Evolutionary conservation across 2,797 vertebrate species (phyloP), one percentile per base, ranked within the genome.

Genomic region (Thamnophis elegans): DNA sequence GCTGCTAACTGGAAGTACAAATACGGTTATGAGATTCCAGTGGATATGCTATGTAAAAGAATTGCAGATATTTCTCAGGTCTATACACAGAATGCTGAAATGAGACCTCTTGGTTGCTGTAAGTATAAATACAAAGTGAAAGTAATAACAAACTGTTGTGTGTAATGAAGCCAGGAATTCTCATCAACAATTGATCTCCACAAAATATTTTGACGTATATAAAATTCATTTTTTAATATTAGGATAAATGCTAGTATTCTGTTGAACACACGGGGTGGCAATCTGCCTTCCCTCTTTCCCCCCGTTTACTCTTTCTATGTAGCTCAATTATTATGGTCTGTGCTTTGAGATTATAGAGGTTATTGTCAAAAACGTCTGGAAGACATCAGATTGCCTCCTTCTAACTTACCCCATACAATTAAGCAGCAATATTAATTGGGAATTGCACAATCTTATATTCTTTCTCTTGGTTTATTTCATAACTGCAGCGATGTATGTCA

Each of bases 1-100:
- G 99, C 99, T 53, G 99, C 99, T 94, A 99, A 99, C 97, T 99
- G 99, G 99, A 98, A 99, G 96, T 99, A 99, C 97, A 99, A 99
- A 97, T 99, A 99, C 32, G 99, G 99, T 88, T 99, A 99, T 92
- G 99, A 99, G 97, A 99, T 99, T 96, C 99, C 99, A 14, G 99
- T 99, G 97, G 99, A 99, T 96, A 99, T 99, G 99, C 98, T 99
- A 92, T 99, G 99, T 95, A 99, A 99, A 97, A 98, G 99, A 96
- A 98, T 99, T 78, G 99, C 99, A 53, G 99, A 99, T 96, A 99
- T 99, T 98, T 99, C 99, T 92, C 99, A 99, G 97, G 99, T 99
- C 94, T 99, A 99, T 97, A 99, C 99, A 1, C 99, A 99, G 91
- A 99, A 99, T 85, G 99, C 99, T 87, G 99, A 99, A 98, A 99